phyloP scores from a whole-genome alignment of 53 echinoderm and acorn worm species.

The Actinopyga echinites region DNA sequence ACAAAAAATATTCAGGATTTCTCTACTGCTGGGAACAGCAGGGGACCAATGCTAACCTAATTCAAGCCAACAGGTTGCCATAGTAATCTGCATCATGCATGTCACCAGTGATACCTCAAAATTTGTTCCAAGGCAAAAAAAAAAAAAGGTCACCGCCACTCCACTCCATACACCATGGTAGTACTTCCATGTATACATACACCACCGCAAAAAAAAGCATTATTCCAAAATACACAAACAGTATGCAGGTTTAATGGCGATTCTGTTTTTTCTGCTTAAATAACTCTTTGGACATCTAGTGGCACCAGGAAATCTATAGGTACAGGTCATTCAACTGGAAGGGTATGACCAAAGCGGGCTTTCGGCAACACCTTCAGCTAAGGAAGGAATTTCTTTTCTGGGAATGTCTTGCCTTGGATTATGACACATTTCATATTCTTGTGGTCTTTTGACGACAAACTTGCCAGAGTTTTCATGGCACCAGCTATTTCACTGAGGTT shows the following conservation, averaged over 20 bases:
- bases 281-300: no score
- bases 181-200: no score
- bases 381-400: conserved; percentile 11
- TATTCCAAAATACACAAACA: no score
- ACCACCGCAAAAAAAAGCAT: no score
- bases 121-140: no score
- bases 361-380: background rate
- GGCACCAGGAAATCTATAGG: no score
- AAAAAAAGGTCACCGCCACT: no score
- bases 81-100: background rate
- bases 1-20: background rate
- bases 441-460: conserved; percentile 28
- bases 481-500: no score
- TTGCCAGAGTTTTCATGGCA: background rate
- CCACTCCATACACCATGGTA: no score
- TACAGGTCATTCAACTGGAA: conserved; percentile 13
- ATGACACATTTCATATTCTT: conserved; percentile 9
- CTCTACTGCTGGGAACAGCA: conserved; percentile 10
- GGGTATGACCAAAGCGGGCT: background rate
- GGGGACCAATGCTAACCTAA: background rate
- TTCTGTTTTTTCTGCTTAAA: no score
- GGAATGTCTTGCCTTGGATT: background rate
- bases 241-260: no score
- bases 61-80: conserved; percentile 12
- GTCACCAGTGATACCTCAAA: no score